A percentile compares a stretch with the other conserved stretches of the same genome.
Conservation (phyloP, 2,888 invertebrate genomes). For the Pandemis cinnamomeana region DNA sequence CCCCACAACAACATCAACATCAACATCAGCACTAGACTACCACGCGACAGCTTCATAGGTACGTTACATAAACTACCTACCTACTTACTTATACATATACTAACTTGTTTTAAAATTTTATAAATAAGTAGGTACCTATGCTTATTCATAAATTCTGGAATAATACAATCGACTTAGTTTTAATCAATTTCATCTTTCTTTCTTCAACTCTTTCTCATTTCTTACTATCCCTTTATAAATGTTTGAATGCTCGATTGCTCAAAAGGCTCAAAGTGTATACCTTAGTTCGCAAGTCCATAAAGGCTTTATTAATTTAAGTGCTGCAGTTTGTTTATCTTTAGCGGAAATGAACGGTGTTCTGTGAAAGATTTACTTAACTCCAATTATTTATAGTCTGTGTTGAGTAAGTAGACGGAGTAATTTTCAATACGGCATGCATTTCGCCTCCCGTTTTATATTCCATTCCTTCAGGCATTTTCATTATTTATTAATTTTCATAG, state of each 20-base stretch:
- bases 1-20: too few relatives aligned
- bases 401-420: slow-evolving; percentile 50
- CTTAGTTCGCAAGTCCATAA: slow-evolving; percentile 30
- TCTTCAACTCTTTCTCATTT: slow-evolving; percentile 5
- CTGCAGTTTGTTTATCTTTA: slow-evolving; percentile 40
- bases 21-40: too few relatives aligned
- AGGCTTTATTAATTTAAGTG: slow-evolving; percentile 36
- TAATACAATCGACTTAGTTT: background rate
- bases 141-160: too few relatives aligned
- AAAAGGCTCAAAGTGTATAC: slow-evolving; percentile 12
- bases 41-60: too few relatives aligned
- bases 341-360: slow-evolving; percentile 50
- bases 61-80: too few relatives aligned
- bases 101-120: too few relatives aligned
- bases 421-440: slow-evolving; percentile 52
- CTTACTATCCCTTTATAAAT: slow-evolving; percentile 29
- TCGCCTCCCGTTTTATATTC: slow-evolving; percentile 49
- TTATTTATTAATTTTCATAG: slow-evolving; percentile 62
- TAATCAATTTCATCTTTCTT: background rate
- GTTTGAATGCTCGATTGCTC: slow-evolving; percentile 12
- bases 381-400: slow-evolving; percentile 51
- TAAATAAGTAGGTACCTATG: too few relatives aligned
- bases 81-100: too few relatives aligned
- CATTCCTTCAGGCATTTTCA: slow-evolving; percentile 55
- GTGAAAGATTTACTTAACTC: slow-evolving; percentile 57